These are phyloP conservation scores for Nyctibius bracteatus DNA, from an alignment of 2,113 vertebrate genomes.

Conservation along the genomic window DNA sequence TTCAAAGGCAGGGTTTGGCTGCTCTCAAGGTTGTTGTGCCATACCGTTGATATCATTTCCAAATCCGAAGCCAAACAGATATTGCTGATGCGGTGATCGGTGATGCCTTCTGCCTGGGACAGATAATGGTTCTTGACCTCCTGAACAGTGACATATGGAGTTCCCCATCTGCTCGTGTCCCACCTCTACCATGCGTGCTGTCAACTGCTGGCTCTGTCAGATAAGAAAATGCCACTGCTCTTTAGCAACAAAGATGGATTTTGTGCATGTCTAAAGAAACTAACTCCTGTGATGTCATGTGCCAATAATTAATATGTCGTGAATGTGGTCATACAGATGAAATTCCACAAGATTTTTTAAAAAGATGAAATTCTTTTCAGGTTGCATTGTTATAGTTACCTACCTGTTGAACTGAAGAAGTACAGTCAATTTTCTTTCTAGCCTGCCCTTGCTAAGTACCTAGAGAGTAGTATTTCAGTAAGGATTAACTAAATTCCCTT, in stretches of 20 bases:
- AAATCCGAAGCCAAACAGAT: background rate
- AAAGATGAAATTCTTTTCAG: background rate
- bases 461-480: background rate
- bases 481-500: background rate
- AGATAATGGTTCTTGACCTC: background rate
- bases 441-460: background rate
- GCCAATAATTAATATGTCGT: background rate
- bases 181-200: background rate
- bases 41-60: background rate
- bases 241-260: background rate
- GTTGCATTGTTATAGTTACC: background rate
- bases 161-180: background rate
- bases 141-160: accelerated
- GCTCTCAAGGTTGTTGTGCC: background rate
- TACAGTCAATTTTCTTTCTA: background rate
- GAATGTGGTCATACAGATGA: background rate
- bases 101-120: accelerated
- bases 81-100: background rate
- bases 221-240: background rate
- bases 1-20: background rate
- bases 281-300: background rate
- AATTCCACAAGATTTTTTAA: background rate
- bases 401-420: background rate
- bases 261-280: background rate
- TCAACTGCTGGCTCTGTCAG: background rate